phyloP scores from a whole-genome alignment of 2,113 vertebrate genomes.

The Notiomystis cincta region DNA sequence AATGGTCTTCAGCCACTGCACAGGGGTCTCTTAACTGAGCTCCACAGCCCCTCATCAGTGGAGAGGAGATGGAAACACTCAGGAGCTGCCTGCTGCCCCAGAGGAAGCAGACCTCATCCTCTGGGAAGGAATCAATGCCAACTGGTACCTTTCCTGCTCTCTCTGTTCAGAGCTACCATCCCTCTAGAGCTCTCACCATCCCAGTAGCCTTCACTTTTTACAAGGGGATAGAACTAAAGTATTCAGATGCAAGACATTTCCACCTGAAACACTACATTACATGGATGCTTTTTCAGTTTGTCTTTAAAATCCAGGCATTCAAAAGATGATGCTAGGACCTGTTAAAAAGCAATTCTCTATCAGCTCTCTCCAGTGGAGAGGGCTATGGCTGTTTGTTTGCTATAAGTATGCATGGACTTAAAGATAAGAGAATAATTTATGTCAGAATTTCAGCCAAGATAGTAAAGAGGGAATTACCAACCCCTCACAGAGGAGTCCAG shows the following conservation, averaged over 20 bases:
- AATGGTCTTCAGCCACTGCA: not conserved
- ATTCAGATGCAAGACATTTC: not conserved
- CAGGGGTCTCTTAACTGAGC: not conserved
- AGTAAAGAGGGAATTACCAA: slow-evolving; percentile 13
- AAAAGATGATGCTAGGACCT: not conserved
- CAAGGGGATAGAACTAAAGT: not conserved
- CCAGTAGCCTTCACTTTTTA: not conserved
- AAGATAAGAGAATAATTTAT: slow-evolving; percentile 50
- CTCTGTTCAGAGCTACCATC: not conserved
- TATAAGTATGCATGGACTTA: not conserved
- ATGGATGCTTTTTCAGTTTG: not conserved
- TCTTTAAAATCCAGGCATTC: slow-evolving; percentile 15
- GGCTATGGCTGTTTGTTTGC: not conserved
- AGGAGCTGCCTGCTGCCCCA: not conserved
- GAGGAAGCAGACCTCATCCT: not conserved
- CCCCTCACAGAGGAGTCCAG: not conserved
- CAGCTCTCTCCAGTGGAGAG: slow-evolving; percentile 18
- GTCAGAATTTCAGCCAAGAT: slow-evolving; percentile 28
- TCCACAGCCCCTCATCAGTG: not conserved
- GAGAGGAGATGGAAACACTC: not conserved
- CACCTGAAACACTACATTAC: not conserved
- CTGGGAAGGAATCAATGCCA: not conserved
- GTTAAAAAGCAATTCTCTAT: not conserved
- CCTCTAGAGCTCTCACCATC: not conserved
- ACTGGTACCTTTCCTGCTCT: not conserved